Conservation (phyloP, 92 coral and sea anemone species). For the Epizoanthus rinbou region DNA sequence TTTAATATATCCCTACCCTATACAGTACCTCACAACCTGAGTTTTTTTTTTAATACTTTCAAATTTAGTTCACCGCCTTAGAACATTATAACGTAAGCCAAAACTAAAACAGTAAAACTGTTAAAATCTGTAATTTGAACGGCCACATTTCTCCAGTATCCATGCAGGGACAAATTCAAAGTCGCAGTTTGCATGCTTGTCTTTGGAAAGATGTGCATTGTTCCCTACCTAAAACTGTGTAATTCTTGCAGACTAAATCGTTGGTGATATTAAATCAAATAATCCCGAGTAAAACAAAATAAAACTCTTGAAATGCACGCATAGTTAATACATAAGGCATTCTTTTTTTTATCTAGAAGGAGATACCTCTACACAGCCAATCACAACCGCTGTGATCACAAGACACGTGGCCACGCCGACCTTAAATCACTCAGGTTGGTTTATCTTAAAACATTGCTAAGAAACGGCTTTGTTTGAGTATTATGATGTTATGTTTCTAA, state of each 20-base stretch:
- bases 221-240: slow-evolving; percentile 29
- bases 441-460: slow-evolving; percentile 6
- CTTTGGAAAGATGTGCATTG: slow-evolving; percentile 21
- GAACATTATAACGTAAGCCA: slow-evolving; percentile 8
- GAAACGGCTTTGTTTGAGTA: slow-evolving; percentile 17
- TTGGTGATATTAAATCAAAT: slow-evolving; percentile 10
- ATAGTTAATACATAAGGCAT: neutral
- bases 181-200: slow-evolving; percentile 5
- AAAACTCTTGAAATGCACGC: slow-evolving; percentile 8
- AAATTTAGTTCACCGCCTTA: slow-evolving; percentile 14
- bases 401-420: slow-evolving; percentile 16
- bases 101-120: slow-evolving; percentile 8
- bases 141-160: slow-evolving; percentile 7
- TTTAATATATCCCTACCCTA: slow-evolving; percentile 12
- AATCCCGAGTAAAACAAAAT: slow-evolving; percentile 14
- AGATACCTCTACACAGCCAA: slow-evolving; percentile 21
- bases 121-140: slow-evolving; percentile 1
- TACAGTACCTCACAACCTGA: neutral
- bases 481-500: neutral
- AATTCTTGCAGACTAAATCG: slow-evolving; percentile 14
- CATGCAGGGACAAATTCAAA: slow-evolving; percentile 16
- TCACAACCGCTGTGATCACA: slow-evolving; percentile 12
- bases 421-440: slow-evolving; percentile 15
- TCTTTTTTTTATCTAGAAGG: slow-evolving; percentile 16
- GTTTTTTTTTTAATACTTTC: slow-evolving; percentile 1